Percentiles rank a stretch among this genome's conserved stretches.
Evolutionary conservation across 2,888 invertebrate genomes (phyloP).

Genomic region (Nomada fucata): DNA sequence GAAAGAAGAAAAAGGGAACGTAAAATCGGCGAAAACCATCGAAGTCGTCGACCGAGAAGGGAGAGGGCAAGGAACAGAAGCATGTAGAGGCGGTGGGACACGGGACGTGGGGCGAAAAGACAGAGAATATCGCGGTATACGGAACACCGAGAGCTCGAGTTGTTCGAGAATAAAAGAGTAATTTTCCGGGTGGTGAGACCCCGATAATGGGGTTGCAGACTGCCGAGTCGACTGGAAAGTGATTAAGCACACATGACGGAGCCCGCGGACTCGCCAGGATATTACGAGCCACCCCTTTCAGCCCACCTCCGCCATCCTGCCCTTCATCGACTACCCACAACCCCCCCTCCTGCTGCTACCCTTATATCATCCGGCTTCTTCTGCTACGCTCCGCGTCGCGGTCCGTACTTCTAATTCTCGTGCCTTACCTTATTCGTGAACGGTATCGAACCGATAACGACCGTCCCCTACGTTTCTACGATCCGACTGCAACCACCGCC

Average conservation of each 20-base stretch:
- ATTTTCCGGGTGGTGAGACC: conserved; percentile 84
- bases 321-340: conserved; percentile 34
- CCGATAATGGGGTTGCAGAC: conserved; percentile 83
- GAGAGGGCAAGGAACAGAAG: conserved; percentile 53
- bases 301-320: conserved; percentile 58
- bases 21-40: conserved; percentile 45
- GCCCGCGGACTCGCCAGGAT: conserved; percentile 82
- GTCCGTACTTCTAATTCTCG: conserved; percentile 57
- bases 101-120: conserved; percentile 45
- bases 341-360: conserved; percentile 34
- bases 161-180: conserved; percentile 83
- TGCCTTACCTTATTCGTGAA: conserved; percentile 52
- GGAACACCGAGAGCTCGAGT: conserved; percentile 75
- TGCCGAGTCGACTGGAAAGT: conserved; percentile 84
- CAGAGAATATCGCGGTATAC: conserved; percentile 69
- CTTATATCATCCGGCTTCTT: conserved; percentile 56
- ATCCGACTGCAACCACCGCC: conserved; percentile 1
- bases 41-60: conserved; percentile 54
- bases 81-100: conserved; percentile 17
- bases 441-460: conserved; percentile 59
- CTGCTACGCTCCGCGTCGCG: conserved; percentile 35
- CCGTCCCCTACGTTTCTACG: conserved; percentile 29
- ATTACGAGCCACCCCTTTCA: conserved; percentile 77
- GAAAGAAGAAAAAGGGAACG: conserved; percentile 24
- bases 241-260: conserved; percentile 84